Evolutionary conservation across 2,888 invertebrate species (phyloP).

Genomic region (Philhelius pedissequus): DNA sequence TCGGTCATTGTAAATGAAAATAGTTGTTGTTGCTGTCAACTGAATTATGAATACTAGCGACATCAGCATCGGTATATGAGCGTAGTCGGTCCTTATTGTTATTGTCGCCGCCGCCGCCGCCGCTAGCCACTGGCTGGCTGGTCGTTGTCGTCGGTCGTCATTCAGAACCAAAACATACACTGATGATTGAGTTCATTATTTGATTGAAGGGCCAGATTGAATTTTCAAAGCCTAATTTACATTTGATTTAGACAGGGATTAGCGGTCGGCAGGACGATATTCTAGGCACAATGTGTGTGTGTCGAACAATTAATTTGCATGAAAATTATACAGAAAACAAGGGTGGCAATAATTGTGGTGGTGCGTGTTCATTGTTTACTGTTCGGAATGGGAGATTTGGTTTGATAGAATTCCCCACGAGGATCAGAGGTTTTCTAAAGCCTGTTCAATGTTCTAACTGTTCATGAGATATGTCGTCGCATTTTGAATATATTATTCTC

Average conservation of each 20-base stretch:
- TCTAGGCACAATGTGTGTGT: neutral
- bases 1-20: neutral
- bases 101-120: neutral
- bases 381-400: neutral
- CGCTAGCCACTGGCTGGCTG: neutral
- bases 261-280: slow-evolving; percentile 21
- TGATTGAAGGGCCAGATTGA: slow-evolving; percentile 63
- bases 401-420: neutral
- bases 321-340: neutral
- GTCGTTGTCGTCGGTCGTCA: neutral
- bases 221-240: slow-evolving; percentile 59
- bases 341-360: neutral
- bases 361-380: neutral
- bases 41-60: slow-evolving; percentile 58
- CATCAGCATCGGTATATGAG: neutral
- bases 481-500: too few relatives aligned
- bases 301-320: slow-evolving; percentile 40
- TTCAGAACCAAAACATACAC: slow-evolving; percentile 1
- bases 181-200: slow-evolving; percentile 62
- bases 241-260: slow-evolving; percentile 53
- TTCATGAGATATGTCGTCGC: neutral
- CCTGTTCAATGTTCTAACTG: neutral
- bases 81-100: neutral
- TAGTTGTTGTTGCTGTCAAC: slow-evolving; percentile 16
- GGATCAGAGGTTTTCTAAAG: neutral